Evolutionary conservation across 2,797 vertebrate species (phyloP), one percentile per base, ranked within the genome.

Genomic region (Pseudochromis fuscus): DNA sequence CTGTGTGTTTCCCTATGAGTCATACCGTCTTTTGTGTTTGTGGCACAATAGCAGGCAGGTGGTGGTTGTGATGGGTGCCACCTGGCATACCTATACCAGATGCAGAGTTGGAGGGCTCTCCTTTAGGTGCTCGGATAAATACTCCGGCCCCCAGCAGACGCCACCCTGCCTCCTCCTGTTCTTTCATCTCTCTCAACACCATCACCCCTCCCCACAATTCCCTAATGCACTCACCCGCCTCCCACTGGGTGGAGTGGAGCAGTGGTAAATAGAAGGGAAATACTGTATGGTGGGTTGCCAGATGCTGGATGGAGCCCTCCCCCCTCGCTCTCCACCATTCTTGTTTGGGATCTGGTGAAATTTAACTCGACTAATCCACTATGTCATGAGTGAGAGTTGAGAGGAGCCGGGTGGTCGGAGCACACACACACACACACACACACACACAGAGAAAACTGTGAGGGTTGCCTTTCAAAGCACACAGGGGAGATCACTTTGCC

Each of bases 301-400:
- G 92, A 92, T 93, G 93, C 87, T 86, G 69, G 79, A 83, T 19
- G 75, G 72, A 72, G 40, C 4, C 18, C n/a, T 30, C 57, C 40
- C 2, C 37, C 55, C 7, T 27, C 49, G 11, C 1, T 7, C 21
- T 18, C 7, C 15, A 30, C 18, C 8, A 11, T 38, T 69, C 62
- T 40, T 62, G 53, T 85, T 78, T 72, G 63, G 85, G 88, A 85
- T 84, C 76, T 64, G 56, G 81, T 88, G 92, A 93, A 93, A 94
- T 89, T 71, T 25, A 82, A 92, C 89, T 88, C 90, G 71, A 62
- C 67, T 90, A 90, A 93, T 92, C 89, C 77, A 57, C 56, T 61
- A 21, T 15, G 48, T 58, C 57, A 65, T 80, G 77, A 91, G 89
- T 61, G 70, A 74, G 59, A 9, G 74, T 37, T 53, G 81, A 90